Conservation (phyloP, 2,797 vertebrate species). For the Hippopotamyrus pictus region DNA sequence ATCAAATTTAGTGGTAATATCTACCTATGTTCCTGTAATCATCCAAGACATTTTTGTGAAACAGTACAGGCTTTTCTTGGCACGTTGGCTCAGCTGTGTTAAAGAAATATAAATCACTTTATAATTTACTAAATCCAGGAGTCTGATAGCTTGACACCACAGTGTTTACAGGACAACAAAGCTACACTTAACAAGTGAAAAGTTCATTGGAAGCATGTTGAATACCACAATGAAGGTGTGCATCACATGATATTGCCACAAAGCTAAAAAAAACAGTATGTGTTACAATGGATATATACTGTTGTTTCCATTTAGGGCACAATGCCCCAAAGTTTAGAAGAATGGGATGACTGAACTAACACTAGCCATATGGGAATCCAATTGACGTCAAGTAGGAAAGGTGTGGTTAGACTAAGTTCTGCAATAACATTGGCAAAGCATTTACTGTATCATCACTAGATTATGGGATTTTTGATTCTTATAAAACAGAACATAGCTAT, state of each 20-base stretch:
- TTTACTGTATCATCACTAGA: not conserved
- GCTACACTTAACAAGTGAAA: not conserved
- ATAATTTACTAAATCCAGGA: not conserved
- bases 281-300: not conserved
- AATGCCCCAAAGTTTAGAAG: not conserved
- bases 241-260: not conserved
- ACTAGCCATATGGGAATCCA: not conserved
- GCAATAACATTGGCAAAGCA: not conserved
- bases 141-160: not conserved
- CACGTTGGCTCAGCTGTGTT: not conserved
- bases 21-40: not conserved
- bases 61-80: not conserved
- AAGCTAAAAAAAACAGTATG: not conserved
- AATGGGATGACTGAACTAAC: not conserved
- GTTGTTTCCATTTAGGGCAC: not conserved
- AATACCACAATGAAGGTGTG: not conserved
- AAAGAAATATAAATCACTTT: not conserved
- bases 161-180: not conserved
- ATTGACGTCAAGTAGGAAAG: not conserved
- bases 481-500: not conserved
- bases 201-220: not conserved
- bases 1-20: not conserved
- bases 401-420: not conserved
- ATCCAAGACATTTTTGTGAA: not conserved
- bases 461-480: not conserved